A percentile compares a stretch with the other conserved stretches of the same genome.
These are phyloP conservation scores for Gadus chalcogrammus DNA, from an alignment of 2,113 vertebrate genomes.

Conservation along the genomic window DNA sequence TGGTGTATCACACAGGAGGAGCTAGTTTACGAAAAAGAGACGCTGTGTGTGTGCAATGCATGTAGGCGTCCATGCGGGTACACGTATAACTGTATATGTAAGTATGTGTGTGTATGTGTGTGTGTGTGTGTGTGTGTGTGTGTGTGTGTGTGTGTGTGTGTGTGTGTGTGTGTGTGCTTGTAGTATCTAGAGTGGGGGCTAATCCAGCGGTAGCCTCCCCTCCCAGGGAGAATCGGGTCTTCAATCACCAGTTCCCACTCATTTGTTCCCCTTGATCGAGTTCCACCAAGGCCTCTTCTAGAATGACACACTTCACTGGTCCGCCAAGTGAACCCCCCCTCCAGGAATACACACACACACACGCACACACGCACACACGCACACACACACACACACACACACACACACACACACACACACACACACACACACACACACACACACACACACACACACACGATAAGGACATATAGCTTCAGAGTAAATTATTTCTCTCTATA, in stretches of 20 bases:
- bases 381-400: not conserved
- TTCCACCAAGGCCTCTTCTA: constrained; percentile 29
- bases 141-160: not conserved
- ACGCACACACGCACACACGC: constrained; percentile 6
- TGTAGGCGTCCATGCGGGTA: constrained; percentile 19
- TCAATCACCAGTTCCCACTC: constrained; percentile 45
- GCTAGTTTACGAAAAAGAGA: not conserved
- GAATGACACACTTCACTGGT: constrained; percentile 35
- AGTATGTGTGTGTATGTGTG: not conserved
- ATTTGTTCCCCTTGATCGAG: constrained; percentile 54
- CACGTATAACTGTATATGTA: constrained; percentile 13
- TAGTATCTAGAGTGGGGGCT: not conserved
- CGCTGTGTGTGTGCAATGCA: constrained; percentile 7
- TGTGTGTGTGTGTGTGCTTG: no score
- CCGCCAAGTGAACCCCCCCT: not conserved
- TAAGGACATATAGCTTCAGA: constrained; percentile 34
- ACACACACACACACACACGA: constrained; percentile 15
- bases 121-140: not conserved
- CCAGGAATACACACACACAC: not conserved
- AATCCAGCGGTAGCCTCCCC: constrained; percentile 11
- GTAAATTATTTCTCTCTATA: constrained; percentile 36
- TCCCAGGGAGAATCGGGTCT: constrained; percentile 40
- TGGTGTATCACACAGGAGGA: no score
- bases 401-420: constrained; percentile 4
- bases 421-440: constrained; percentile 13